A percentile compares a stretch with the other conserved stretches of the same genome.
Conservation (phyloP, 2,888 invertebrate species). For the Criorhina ranunculi region DNA sequence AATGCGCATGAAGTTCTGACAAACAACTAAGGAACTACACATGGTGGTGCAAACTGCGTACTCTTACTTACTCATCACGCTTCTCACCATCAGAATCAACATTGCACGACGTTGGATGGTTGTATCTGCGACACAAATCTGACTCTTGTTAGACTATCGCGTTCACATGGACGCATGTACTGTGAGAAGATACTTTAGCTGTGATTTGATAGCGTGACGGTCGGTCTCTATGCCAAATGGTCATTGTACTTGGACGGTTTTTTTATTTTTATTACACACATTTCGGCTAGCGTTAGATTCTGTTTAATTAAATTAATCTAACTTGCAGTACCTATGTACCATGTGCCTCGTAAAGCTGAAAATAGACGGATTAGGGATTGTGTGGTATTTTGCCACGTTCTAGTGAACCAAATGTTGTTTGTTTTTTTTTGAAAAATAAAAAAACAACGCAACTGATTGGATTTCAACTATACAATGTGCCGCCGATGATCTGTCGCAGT, state of each 20-base stretch:
- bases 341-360: conserved; percentile 36
- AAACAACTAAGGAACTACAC: conserved; percentile 7
- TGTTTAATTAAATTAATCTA: conserved; percentile 48
- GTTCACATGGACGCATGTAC: conserved; percentile 15
- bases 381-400: conserved; percentile 26
- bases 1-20: conserved; percentile 28
- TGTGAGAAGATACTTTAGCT: conserved; percentile 19
- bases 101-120: conserved; percentile 7
- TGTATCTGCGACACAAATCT: conserved; percentile 33
- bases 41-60: conserved; percentile 4
- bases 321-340: background rate
- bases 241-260: conserved; percentile 29
- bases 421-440: background rate
- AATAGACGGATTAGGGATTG: conserved; percentile 48
- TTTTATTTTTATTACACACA: conserved; percentile 23
- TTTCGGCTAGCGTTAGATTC: conserved; percentile 14
- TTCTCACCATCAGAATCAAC: conserved; percentile 14
- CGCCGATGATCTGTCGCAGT: background rate
- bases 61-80: conserved; percentile 28
- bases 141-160: background rate
- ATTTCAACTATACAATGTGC: background rate
- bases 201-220: conserved; percentile 31
- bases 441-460: conserved; percentile 4
- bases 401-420: conserved; percentile 15
- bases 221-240: conserved; percentile 12